A percentile compares a stretch with the other conserved stretches of the same genome.
Evolutionary conservation across 2,888 invertebrate species (phyloP).

Genomic region (Entomobrya multifasciata): DNA sequence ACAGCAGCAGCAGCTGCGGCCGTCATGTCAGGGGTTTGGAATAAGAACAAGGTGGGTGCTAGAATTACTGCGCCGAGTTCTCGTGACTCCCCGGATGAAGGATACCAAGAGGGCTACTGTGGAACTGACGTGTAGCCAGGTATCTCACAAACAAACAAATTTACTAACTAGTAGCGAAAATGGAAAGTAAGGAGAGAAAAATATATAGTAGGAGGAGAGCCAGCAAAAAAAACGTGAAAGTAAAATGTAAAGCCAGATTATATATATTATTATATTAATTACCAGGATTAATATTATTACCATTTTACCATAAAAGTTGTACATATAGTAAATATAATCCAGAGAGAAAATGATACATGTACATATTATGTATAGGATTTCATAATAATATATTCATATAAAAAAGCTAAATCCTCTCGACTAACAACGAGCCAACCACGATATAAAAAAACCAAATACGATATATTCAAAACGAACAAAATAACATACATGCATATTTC

Average conservation of each 20-base stretch:
- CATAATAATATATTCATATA: too few relatives aligned
- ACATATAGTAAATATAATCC: too few relatives aligned
- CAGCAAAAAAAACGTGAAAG: constrained; percentile 29
- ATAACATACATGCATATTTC: constrained; percentile 37
- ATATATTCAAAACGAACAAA: constrained; percentile 36
- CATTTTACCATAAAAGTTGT: too few relatives aligned
- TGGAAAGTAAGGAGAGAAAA: background rate
- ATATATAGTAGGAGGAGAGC: background rate
- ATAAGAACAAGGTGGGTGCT: constrained; percentile 87
- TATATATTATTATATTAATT: too few relatives aligned
- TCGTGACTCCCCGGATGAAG: constrained; percentile 93
- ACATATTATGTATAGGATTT: too few relatives aligned
- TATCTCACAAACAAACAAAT: too few relatives aligned
- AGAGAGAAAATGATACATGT: background rate
- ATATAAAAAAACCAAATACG: constrained; percentile 22
- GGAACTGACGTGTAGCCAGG: constrained; percentile 90
- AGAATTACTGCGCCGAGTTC: constrained; percentile 79
- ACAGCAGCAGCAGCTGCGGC: constrained; percentile 86
- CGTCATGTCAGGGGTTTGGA: constrained; percentile 92
- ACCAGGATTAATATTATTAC: too few relatives aligned
- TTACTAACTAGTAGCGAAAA: background rate
- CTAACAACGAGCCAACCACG: constrained; percentile 25
- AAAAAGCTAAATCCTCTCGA: too few relatives aligned
- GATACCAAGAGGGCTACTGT: constrained; percentile 93
- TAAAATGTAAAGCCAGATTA: background rate